Conservation (phyloP, 2,113 vertebrate species). For the Nycticryphes semicollaris region DNA sequence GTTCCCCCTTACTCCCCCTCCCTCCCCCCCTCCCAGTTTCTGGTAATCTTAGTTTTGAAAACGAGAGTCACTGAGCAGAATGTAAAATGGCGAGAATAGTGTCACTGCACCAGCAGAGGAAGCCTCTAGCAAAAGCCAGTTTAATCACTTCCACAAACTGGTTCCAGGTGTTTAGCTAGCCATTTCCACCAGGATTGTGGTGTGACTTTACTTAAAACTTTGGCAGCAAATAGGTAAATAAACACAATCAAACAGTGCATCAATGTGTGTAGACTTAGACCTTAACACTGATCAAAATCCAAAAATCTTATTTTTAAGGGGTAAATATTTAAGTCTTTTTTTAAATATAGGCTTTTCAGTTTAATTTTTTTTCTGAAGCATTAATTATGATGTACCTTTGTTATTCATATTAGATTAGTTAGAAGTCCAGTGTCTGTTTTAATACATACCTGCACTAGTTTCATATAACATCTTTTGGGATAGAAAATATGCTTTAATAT, state of each 20-base stretch:
- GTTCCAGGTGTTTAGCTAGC: conserved; percentile 2
- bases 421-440: neutral
- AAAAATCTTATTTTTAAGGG: neutral
- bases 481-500: conserved; percentile 58
- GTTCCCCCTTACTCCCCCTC: no score
- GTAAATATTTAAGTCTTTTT: neutral
- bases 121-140: conserved; percentile 8
- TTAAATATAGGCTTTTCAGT: neutral
- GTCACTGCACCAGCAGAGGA: neutral
- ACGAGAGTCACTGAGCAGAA: neutral
- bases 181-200: neutral
- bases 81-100: neutral
- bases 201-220: conserved; percentile 11
- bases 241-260: neutral
- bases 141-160: conserved; percentile 12
- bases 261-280: neutral
- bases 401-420: conserved; percentile 21
- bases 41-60: neutral
- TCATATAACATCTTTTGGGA: neutral
- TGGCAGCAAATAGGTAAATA: conserved; percentile 23
- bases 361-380: neutral
- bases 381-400: neutral
- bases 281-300: neutral
- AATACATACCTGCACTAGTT: neutral
- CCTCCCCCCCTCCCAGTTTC: neutral